A percentile compares a stretch with the other conserved stretches of the same genome.
These are phyloP conservation scores for Synanthedon vespiformis DNA, from an alignment of 2,888 invertebrate species.

Conservation along the genomic window DNA sequence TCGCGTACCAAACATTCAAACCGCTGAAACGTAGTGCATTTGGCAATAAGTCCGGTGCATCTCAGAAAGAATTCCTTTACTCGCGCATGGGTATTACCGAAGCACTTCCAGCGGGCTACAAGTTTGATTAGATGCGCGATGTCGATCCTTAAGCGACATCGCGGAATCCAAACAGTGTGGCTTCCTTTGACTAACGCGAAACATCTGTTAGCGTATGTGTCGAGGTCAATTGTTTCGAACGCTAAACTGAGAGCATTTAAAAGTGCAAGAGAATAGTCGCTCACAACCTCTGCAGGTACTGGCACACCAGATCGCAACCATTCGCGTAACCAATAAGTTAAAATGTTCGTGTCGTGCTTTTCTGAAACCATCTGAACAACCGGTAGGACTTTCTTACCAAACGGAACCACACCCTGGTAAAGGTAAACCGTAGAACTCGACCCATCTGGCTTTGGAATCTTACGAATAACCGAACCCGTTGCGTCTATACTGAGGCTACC, in stretches of 20 bases:
- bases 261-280: not conserved
- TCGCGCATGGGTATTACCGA: not conserved
- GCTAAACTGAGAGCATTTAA: not conserved
- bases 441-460: too few relatives aligned
- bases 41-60: too few relatives aligned
- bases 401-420: too few relatives aligned
- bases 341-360: not conserved
- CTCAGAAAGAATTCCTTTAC: too few relatives aligned
- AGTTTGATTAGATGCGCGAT: too few relatives aligned
- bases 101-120: not conserved
- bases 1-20: too few relatives aligned
- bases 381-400: not conserved
- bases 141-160: too few relatives aligned
- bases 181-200: not conserved
- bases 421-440: too few relatives aligned
- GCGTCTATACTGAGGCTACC: too few relatives aligned
- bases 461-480: too few relatives aligned
- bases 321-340: not conserved
- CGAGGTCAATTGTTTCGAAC: not conserved
- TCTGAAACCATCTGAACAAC: not conserved
- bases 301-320: slow-evolving; percentile 1
- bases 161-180: not conserved
- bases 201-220: not conserved
- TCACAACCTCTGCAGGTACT: not conserved
- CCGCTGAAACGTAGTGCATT: too few relatives aligned